These are phyloP conservation scores for Lateolabrax maculatus DNA, from an alignment of 2,797 vertebrate species.

Conservation along the genomic window DNA sequence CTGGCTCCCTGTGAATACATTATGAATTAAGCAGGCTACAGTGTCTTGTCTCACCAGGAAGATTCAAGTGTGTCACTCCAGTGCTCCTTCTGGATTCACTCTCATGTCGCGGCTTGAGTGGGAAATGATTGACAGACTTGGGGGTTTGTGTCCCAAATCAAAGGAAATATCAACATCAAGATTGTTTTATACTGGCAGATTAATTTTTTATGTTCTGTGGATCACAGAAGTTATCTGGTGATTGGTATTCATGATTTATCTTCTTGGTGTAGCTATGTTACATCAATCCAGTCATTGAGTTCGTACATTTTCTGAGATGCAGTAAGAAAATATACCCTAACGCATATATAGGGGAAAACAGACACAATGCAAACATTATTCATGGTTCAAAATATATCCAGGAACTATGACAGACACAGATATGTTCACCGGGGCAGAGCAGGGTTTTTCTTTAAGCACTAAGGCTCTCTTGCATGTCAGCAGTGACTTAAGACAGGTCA, in stretches of 20 bases:
- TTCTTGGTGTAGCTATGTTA: not conserved
- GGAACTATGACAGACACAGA: not conserved
- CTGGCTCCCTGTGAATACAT: constrained; percentile 31
- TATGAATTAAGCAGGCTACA: constrained; percentile 26
- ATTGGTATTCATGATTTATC: not conserved
- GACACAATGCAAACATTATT: not conserved
- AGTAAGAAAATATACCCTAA: too few relatives aligned
- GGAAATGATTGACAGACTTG: constrained; percentile 36
- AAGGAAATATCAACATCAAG: not conserved
- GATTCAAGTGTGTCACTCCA: constrained; percentile 14
- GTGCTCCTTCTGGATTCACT: constrained; percentile 20
- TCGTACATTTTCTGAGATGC: not conserved
- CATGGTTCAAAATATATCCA: not conserved
- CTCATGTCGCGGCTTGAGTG: constrained; percentile 5
- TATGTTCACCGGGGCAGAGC: not conserved
- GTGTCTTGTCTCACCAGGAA: constrained; percentile 3
- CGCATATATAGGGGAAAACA: not conserved
- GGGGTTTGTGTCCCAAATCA: not conserved
- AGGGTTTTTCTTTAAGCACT: constrained; percentile 1
- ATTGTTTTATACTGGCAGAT: not conserved
- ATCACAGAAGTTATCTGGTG: not conserved
- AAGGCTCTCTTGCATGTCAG: constrained; percentile 29
- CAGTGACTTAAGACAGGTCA: constrained; percentile 30
- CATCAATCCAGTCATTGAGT: not conserved
- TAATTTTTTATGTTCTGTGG: constrained; percentile 1